A percentile compares a stretch with the other conserved stretches of the same genome.
Conservation (phyloP, 2,113 vertebrate genomes). For the Haemorhous mexicanus region DNA sequence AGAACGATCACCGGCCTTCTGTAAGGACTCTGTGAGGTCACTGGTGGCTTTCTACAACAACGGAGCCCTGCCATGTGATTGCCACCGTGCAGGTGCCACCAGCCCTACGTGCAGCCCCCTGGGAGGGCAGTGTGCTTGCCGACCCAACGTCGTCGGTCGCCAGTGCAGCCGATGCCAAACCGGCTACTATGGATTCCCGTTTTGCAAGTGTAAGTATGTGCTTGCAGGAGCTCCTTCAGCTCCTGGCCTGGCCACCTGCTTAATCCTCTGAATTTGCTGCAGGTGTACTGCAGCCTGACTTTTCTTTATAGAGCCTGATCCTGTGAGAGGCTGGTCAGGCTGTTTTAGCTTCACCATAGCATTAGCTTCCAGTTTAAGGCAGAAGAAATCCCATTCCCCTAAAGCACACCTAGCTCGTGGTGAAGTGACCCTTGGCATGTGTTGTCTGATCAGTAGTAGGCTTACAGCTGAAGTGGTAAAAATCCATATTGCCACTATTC, state of each 20-base stretch:
- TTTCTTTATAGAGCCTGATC: not conserved
- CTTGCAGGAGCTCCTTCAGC: not conserved
- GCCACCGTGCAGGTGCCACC: conserved; percentile 74
- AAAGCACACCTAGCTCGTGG: not conserved
- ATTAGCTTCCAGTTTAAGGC: not conserved
- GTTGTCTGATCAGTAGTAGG: not conserved
- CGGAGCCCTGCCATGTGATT: conserved; percentile 85
- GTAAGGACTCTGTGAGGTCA: conserved; percentile 80
- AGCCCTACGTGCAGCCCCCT: conserved; percentile 71
- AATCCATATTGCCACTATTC: not conserved
- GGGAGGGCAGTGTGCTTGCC: conserved; percentile 89
- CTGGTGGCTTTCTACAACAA: conserved; percentile 85
- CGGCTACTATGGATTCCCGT: conserved; percentile 88
- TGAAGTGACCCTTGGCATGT: not conserved
- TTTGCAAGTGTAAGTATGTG: conserved; percentile 84
- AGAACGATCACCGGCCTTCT: conserved; percentile 78
- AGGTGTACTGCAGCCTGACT: not conserved
- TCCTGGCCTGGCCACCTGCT: fast-evolving
- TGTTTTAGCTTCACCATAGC: not conserved
- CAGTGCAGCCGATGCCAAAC: conserved; percentile 84
- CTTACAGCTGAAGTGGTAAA: not conserved
- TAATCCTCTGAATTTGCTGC: not conserved
- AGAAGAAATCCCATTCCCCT: not conserved
- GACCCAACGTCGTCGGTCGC: conserved; percentile 79
- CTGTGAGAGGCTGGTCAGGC: not conserved